Conservation (phyloP, 2,888 invertebrate genomes). For the Agrotis segetum region DNA sequence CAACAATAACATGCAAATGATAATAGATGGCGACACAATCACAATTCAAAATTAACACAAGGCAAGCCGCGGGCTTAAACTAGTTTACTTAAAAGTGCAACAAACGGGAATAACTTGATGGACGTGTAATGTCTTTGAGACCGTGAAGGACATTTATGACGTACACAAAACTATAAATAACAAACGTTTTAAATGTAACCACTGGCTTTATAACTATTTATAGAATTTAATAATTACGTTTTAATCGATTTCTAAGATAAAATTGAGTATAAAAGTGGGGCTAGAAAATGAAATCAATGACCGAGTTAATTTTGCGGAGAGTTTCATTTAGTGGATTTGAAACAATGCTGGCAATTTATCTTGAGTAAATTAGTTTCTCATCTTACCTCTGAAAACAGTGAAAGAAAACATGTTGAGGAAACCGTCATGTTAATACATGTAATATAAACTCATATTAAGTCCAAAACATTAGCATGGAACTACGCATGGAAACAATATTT, state of each 20-base stretch:
- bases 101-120: conserved; percentile 47
- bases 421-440: no score
- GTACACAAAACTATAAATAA: background rate
- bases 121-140: conserved; percentile 25
- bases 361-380: no score
- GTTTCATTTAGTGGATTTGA: no score
- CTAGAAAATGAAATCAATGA: background rate
- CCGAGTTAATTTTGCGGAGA: no score
- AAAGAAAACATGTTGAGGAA: no score
- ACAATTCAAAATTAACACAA: no score
- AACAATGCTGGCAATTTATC: no score
- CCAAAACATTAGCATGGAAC: background rate
- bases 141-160: conserved; percentile 49
- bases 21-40: no score
- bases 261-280: conserved; percentile 12
- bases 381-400: no score
- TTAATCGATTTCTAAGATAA: conserved; percentile 24
- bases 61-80: no score
- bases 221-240: conserved; percentile 8
- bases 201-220: background rate
- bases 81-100: conserved; percentile 5
- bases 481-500: conserved; percentile 15
- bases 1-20: no score
- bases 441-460: no score
- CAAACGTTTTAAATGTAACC: conserved; percentile 15